Base-by-base conservation (phyloP, 1,140 invertebrate genomes). In the Globodera ellingtonae region DNA sequence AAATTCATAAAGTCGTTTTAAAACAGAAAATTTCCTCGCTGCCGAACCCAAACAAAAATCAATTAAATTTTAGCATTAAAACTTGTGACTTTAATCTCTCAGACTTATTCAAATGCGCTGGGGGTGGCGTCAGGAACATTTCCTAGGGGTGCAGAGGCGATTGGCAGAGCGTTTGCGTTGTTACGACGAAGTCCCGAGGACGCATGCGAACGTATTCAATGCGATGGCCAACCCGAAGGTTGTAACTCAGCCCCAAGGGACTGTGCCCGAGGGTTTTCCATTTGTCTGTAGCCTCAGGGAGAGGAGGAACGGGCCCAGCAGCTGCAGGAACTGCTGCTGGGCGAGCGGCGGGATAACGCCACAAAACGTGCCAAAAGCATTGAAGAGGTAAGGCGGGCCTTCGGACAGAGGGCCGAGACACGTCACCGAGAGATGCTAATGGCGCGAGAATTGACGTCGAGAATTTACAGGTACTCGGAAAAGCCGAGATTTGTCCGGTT, bases 61-160 rank as follows among this genome's bases (percentile, higher is more conserved):
- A 35, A 35, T 35, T 35, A 35, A 35, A 35, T 35, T 35, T 2
- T 35, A 35, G 35, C 0, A 35, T 35, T 35, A 35, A 35, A 35
- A 35, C 35, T 35, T 35, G 62, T 67, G 35, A 67, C 35, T 21
- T 69, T 21, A 9, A 6, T 24, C 59, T 81, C 85, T 75, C 73
- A 88, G 87, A 80, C 66, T 88, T 6, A 72, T 78, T 18, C 74
- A 82, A 24, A 59, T 84, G 24, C 79, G 85, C 65, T 89, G 87
- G 86, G 88, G 87, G 48, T 89, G 87, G 86, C 79, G 84, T 47
- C 78, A 81, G 21, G 86, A 87, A 10, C 78, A 88, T 8, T 89
- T 88, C 52, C 71, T 82, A 46, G 83, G 87, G 35, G 84, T 87
- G 8, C 80, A 83, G 62, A 78, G 83, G 66, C 86, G 88, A 3